These are phyloP conservation scores for Thysanoteuthis rhombus DNA, from an alignment of 2,888 invertebrate species.

Conservation along the genomic window DNA sequence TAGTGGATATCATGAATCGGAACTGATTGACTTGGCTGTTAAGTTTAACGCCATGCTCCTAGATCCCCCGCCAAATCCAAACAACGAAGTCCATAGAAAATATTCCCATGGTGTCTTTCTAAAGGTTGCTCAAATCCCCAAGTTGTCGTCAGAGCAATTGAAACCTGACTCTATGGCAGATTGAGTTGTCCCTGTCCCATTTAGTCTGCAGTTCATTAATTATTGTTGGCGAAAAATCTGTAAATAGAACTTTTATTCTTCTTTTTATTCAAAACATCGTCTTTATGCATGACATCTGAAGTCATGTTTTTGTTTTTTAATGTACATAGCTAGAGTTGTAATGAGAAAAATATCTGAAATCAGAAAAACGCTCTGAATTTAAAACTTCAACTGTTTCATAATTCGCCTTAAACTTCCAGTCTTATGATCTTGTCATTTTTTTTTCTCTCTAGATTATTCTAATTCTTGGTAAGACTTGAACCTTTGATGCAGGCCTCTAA, in stretches of 20 bases:
- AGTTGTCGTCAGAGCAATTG: constrained; percentile 44
- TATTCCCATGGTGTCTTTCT: constrained; percentile 93
- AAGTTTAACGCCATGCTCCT: constrained; percentile 81
- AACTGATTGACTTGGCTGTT: constrained; percentile 79
- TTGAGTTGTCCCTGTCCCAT: background rate
- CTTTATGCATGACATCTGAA: background rate
- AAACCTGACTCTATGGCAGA: constrained; percentile 24
- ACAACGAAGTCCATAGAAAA: constrained; percentile 89
- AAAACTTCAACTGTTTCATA: background rate
- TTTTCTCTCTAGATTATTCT: no score
- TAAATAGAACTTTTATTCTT: no score
- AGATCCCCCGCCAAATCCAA: constrained; percentile 79
- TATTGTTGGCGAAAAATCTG: no score
- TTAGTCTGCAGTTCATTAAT: background rate
- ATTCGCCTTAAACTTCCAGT: no score
- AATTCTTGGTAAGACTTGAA: no score
- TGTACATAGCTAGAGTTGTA: no score
- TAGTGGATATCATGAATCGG: constrained; percentile 78
- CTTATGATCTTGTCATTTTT: no score
- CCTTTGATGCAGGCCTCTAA: background rate
- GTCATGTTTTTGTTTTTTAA: background rate
- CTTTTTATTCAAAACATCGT: no score
- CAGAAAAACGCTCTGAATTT: background rate
- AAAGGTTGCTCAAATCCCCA: constrained; percentile 86
- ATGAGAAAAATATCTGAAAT: background rate